These are phyloP conservation scores for Xiphophorus hellerii DNA, from an alignment of 2,113 vertebrate species.

Conservation along the genomic window DNA sequence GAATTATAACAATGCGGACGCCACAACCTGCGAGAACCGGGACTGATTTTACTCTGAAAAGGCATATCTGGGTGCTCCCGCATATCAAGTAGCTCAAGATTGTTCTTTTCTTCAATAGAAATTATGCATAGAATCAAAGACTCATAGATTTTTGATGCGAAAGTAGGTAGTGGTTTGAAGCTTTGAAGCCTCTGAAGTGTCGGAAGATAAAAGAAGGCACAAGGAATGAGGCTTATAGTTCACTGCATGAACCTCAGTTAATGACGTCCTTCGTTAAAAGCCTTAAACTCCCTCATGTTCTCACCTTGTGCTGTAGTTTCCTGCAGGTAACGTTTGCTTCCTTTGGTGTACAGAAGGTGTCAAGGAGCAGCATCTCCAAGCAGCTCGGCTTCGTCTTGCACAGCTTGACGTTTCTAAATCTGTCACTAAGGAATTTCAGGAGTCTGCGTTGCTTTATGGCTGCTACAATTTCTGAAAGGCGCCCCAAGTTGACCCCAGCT, in stretches of 20 bases:
- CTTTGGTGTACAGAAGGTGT: constrained; percentile 17
- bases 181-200: constrained; percentile 14
- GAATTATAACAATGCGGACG: constrained; percentile 17
- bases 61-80: constrained; percentile 40
- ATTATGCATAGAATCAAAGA: constrained; percentile 22
- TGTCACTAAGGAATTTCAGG: constrained; percentile 67
- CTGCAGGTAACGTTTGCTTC: constrained; percentile 6
- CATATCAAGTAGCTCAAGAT: constrained; percentile 15
- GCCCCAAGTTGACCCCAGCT: constrained; percentile 50
- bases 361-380: constrained; percentile 53
- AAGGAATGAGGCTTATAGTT: constrained; percentile 27
- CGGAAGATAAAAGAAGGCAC: constrained; percentile 43
- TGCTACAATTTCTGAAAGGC: constrained; percentile 50
- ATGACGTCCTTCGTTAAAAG: constrained; percentile 52
- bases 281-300: constrained; percentile 12
- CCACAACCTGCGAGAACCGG: constrained; percentile 17
- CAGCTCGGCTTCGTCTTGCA: constrained; percentile 36
- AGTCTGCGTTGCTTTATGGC: constrained; percentile 58
- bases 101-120: constrained; percentile 23
- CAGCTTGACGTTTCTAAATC: constrained; percentile 69
- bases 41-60: constrained; percentile 17
- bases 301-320: constrained; percentile 7
- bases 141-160: constrained; percentile 23
- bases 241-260: constrained; percentile 45
- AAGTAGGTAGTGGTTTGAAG: constrained; percentile 6